phyloP scores from a whole-genome alignment of 2,888 invertebrate species.

The Rhingia campestris region DNA sequence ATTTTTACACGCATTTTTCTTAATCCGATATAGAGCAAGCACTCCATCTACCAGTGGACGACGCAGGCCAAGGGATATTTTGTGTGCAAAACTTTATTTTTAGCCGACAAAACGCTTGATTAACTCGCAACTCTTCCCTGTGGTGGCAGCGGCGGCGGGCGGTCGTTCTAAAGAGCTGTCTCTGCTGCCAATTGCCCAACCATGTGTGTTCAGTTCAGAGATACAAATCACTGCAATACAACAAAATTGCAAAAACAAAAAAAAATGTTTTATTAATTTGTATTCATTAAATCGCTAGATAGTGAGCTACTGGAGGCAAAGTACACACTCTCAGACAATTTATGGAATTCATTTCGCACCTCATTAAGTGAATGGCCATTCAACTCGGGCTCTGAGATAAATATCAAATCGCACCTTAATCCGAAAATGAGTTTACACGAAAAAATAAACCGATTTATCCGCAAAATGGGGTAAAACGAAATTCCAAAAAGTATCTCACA shows the following conservation, averaged over 20 bases:
- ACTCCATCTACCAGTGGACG: constrained; percentile 17
- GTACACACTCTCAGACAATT: constrained; percentile 7
- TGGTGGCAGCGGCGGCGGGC: not conserved
- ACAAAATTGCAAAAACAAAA: not conserved
- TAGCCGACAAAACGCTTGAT: constrained; percentile 42
- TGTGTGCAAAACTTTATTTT: constrained; percentile 33
- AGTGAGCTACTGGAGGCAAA: not conserved
- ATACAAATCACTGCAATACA: not conserved
- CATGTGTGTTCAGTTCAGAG: constrained; percentile 5
- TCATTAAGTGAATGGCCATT: constrained; percentile 37
- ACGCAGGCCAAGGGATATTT: constrained; percentile 3
- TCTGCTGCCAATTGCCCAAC: constrained; percentile 38
- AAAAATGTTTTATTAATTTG: constrained; percentile 32
- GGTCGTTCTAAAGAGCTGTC: constrained; percentile 12
- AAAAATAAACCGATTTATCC: not conserved
- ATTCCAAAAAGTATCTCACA: constrained; percentile 5
- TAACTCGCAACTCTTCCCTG: constrained; percentile 42
- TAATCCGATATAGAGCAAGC: constrained; percentile 7
- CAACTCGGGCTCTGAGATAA: constrained; percentile 25
- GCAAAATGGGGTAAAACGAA: not conserved
- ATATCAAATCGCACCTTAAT: not conserved
- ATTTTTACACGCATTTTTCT: constrained; percentile 36
- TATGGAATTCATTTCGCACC: constrained; percentile 53
- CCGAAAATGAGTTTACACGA: not conserved
- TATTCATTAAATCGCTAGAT: constrained; percentile 5